Evolutionary conservation across 2,113 vertebrate species (phyloP), one percentile per base, ranked within the genome.

Genomic region (Nipponia nippon): DNA sequence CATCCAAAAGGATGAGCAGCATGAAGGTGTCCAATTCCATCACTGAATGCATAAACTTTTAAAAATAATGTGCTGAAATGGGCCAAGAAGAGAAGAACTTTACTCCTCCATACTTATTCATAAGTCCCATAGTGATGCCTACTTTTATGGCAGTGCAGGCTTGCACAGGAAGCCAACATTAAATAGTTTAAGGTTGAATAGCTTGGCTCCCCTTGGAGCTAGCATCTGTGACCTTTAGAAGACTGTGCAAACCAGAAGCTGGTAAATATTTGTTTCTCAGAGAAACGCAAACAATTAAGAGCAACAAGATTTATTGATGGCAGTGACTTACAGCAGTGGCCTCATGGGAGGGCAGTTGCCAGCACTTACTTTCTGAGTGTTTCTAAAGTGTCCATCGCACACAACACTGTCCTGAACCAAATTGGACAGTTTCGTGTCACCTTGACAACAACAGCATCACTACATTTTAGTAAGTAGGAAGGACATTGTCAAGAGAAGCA

Each of bases 241-340:
- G 59, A 66, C 32, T 49, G 38, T 86, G 46, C 58, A 86, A 87
- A 84, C n/a, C 77, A 94, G 69, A 78, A 94, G 83, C 89, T 91
- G 89, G 81, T 84, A 89, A 96, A 93, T 87, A 94, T 40, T 94
- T 95, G 52, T 93, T 95, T 95, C 87, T 81, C 86, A 76, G 81
- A 89, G 77, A 84, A 97, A 75, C 42, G 46, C n/a, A 92, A 90
- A 93, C 83, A 92, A 83, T 92, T 83, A 90, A 89, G 62, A 90
- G 42, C 59, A 90, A 73, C 42, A 58, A 44, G 29, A 94, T 90
- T 73, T 81, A 89, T 52, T 84, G 73, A 82, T 65, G 84, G 69
- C 32, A 36, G 59, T 71, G 80, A 47, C 44, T 89, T 88, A 27
- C 9, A 83, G 44, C 23, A 30, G 46, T 29, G 30, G 20, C n/a